Evolutionary conservation across 37 sponge, comb jelly and placozoan species (phyloP).

Genomic region (Geodia barretti): DNA sequence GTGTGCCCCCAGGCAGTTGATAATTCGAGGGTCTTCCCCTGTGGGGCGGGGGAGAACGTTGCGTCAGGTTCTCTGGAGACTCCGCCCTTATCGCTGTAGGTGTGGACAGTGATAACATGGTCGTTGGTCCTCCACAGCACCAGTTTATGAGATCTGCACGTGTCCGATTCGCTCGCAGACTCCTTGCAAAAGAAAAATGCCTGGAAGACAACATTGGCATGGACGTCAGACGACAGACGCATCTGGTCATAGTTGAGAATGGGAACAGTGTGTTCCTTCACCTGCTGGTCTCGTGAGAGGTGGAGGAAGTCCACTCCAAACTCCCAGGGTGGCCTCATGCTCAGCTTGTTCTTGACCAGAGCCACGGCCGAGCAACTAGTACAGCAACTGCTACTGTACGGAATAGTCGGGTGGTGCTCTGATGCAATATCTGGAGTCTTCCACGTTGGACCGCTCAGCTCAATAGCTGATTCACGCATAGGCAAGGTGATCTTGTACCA

Average conservation of each 20-base stretch:
- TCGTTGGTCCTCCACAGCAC: background rate
- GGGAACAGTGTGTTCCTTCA: background rate
- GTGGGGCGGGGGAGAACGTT: background rate
- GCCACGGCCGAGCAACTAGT: background rate
- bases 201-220: background rate
- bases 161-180: background rate
- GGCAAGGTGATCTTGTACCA: background rate
- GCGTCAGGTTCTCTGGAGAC: background rate
- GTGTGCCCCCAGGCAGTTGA: background rate
- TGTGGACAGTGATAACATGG: background rate
- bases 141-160: background rate
- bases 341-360: background rate
- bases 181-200: background rate
- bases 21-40: background rate
- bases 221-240: background rate
- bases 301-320: background rate
- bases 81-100: background rate
- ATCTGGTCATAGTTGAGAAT: background rate
- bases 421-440: background rate
- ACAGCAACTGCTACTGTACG: background rate
- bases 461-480: background rate
- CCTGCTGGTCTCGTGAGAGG: background rate
- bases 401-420: background rate
- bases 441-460: background rate
- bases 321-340: background rate